phyloP scores from a whole-genome alignment of 2,797 vertebrate species.

The Acipenser ruthenus region DNA sequence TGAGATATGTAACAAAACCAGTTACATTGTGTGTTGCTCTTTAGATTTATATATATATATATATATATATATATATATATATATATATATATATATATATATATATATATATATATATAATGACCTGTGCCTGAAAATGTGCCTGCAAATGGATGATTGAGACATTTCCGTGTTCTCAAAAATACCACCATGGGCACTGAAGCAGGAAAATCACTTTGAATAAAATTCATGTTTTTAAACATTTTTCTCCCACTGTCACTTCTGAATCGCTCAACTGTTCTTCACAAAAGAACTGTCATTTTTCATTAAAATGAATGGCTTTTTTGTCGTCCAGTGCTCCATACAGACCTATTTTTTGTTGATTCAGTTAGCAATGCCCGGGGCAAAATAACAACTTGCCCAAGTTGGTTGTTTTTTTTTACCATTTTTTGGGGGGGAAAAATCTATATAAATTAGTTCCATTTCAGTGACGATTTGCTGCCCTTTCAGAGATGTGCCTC shows the following conservation, averaged over 20 bases:
- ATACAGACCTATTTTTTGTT: slow-evolving; percentile 49
- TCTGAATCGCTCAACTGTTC: slow-evolving; percentile 58
- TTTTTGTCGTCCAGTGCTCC: slow-evolving; percentile 51
- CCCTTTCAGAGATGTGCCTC: slow-evolving; percentile 76
- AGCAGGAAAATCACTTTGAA: slow-evolving; percentile 41
- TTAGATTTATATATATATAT: no score
- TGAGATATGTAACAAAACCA: neutral
- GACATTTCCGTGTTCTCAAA: slow-evolving; percentile 22
- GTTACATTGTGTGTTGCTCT: no score
- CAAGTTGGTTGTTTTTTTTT: slow-evolving; percentile 57
- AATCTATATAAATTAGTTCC: slow-evolving; percentile 51
- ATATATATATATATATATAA: no score
- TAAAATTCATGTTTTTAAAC: slow-evolving; percentile 44
- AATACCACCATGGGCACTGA: slow-evolving; percentile 24
- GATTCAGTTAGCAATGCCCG: slow-evolving; percentile 56
- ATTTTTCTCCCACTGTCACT: slow-evolving; percentile 33
- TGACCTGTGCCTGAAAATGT: no score
- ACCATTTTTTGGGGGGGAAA: slow-evolving; percentile 35
- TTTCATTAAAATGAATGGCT: slow-evolving; percentile 60
- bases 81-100: no score
- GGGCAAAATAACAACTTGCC: slow-evolving; percentile 65
- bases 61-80: no score
- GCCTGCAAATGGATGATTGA: no score
- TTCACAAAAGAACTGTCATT: slow-evolving; percentile 70
- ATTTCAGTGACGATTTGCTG: slow-evolving; percentile 64